Conservation (phyloP, 2,888 invertebrate genomes). For the Lithophane socia region DNA sequence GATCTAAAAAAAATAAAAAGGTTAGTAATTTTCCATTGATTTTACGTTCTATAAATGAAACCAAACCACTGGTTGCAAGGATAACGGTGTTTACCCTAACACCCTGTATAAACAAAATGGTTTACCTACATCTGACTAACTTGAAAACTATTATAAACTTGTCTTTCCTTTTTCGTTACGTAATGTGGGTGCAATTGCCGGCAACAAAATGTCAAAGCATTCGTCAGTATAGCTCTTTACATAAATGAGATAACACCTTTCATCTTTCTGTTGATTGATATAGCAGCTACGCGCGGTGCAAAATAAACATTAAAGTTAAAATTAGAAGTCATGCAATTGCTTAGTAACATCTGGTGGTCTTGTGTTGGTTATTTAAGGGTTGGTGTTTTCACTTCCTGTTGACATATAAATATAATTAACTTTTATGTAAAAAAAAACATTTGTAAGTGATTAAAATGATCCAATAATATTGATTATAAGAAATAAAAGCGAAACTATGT, state of each 20-base stretch:
- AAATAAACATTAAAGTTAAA: conserved; percentile 49
- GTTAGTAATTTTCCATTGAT: too few relatives aligned
- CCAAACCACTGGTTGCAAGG: too few relatives aligned
- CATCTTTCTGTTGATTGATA: conserved; percentile 35
- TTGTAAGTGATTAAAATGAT: too few relatives aligned
- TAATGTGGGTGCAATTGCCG: conserved; percentile 41
- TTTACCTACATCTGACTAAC: conserved; percentile 34
- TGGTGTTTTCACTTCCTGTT: conserved; percentile 3
- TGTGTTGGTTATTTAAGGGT: neutral
- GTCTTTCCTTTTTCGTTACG: conserved; percentile 52
- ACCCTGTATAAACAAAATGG: conserved; percentile 16
- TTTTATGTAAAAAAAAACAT: too few relatives aligned
- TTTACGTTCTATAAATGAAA: too few relatives aligned
- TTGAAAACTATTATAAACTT: conserved; percentile 29
- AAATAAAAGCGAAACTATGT: neutral
- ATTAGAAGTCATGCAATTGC: conserved; percentile 37
- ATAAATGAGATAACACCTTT: conserved; percentile 34
- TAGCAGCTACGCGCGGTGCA: conserved; percentile 6
- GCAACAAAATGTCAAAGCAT: conserved; percentile 28
- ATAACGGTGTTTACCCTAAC: too few relatives aligned
- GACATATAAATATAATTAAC: too few relatives aligned
- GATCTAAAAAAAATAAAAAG: too few relatives aligned
- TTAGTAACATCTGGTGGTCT: conserved; percentile 29
- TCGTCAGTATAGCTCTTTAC: conserved; percentile 4
- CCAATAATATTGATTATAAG: too few relatives aligned